These are phyloP conservation scores for Charanyca ferruginea DNA, from an alignment of 2,888 invertebrate species.

Conservation along the genomic window DNA sequence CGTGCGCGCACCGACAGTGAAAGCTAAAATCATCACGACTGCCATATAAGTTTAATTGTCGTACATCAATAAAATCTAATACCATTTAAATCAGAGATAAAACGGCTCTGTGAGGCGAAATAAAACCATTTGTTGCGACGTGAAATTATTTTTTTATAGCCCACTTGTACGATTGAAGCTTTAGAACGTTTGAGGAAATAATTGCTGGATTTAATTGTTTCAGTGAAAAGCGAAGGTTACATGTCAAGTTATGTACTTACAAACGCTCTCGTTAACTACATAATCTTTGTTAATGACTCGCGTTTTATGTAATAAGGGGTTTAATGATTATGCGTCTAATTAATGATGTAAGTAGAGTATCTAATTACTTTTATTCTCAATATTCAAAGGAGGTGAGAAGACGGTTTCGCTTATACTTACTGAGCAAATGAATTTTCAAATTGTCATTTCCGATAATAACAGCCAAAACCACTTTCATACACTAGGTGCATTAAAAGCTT, in stretches of 20 bases:
- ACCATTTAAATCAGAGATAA: slow-evolving; percentile 43
- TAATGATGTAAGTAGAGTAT: not conserved
- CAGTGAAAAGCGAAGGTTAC: slow-evolving; percentile 38
- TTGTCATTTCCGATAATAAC: not conserved
- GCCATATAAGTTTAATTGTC: slow-evolving; percentile 75
- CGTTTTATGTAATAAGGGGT: slow-evolving; percentile 26
- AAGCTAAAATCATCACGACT: slow-evolving; percentile 83
- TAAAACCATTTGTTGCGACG: slow-evolving; percentile 52
- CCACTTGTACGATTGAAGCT: slow-evolving; percentile 28
- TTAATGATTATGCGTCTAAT: slow-evolving; percentile 19
- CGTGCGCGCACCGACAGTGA: slow-evolving; percentile 81
- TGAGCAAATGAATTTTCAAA: not conserved
- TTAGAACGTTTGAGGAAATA: slow-evolving; percentile 42
- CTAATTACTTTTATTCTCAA: slow-evolving; percentile 12
- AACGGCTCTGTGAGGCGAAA: slow-evolving; percentile 34
- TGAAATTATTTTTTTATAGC: slow-evolving; percentile 49
- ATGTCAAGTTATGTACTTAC: slow-evolving; percentile 7
- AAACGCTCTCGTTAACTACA: slow-evolving; percentile 22
- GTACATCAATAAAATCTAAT: slow-evolving; percentile 69
- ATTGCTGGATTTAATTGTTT: slow-evolving; percentile 48
- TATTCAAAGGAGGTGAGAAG: not conserved
- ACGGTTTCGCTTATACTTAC: not conserved
- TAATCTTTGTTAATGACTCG: slow-evolving; percentile 13
- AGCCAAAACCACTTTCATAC: slow-evolving; percentile 13
- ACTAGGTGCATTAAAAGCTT: slow-evolving; percentile 21